Conservation (phyloP, 2,797 vertebrate species). For the Myotis findleyi region DNA sequence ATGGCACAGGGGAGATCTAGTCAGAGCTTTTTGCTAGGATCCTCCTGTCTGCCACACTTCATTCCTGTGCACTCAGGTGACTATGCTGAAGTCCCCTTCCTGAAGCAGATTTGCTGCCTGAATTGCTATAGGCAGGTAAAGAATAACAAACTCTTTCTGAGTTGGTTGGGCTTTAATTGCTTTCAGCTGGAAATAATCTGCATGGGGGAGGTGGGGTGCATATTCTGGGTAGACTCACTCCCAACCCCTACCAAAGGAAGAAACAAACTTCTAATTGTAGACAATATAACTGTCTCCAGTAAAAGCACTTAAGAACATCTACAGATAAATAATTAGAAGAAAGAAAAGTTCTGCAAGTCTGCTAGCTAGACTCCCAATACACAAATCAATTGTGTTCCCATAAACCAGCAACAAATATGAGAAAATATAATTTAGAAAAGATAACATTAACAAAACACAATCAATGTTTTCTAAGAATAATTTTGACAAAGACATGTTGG, state of each 20-base stretch:
- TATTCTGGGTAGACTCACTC: background rate
- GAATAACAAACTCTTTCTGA: background rate
- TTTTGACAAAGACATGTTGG: background rate
- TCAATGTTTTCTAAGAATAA: background rate
- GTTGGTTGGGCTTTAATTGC: background rate
- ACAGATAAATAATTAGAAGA: slow-evolving; percentile 14
- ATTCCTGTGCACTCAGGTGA: background rate
- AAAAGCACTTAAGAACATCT: slow-evolving; percentile 7
- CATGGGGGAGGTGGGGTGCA: background rate
- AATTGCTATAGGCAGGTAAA: background rate
- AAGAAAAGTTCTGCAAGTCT: background rate
- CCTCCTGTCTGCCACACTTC: background rate
- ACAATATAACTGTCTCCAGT: background rate
- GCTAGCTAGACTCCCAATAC: background rate
- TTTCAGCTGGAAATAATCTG: background rate
- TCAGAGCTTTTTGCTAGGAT: background rate
- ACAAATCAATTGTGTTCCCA: slow-evolving; percentile 38
- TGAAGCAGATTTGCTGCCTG: background rate
- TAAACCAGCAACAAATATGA: slow-evolving; percentile 21
- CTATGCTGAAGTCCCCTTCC: background rate
- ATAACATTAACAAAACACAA: background rate
- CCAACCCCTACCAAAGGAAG: background rate
- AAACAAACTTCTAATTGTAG: background rate
- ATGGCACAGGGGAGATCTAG: background rate
- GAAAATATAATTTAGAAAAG: slow-evolving; percentile 32